Base-by-base conservation (phyloP, 2,797 vertebrate species). In the Clarias laeviceps region DNA sequence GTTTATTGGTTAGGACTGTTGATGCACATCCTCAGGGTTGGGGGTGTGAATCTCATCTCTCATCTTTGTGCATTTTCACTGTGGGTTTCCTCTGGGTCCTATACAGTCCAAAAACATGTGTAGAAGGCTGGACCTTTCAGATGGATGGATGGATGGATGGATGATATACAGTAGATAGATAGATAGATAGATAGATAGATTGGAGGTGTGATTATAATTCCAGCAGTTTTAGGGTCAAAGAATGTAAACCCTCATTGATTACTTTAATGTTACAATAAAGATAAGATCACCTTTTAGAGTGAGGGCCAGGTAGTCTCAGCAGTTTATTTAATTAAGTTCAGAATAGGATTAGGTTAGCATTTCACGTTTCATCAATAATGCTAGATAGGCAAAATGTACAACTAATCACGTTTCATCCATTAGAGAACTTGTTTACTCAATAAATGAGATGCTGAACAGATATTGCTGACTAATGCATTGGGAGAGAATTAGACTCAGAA, bases 141-240 rank as follows among this genome's bases (percentile, higher is more conserved):
- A 45, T 45, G 45, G 40, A 40, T 40, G 40, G 45, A 45, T 45
- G 40, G n/a, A n/a, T n/a, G n/a, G n/a, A n/a, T n/a, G n/a, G n/a
- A n/a, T n/a, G n/a, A n/a, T n/a, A n/a, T n/a, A n/a, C n/a, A n/a
- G n/a, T 40, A 7, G 37, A 40, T 40, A 40, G 40, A 40, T 40
- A 8, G 7, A 40, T 40, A 40, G 40, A 40, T 11, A 11, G 45
- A 45, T 45, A 45, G 45, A 11, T 45, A 45, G 9, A 45, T 9
- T 45, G 45, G 91, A 57, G 1, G 94, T 94, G 87, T 95, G 94
- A 22, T 95, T 95, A 73, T 94, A 96, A 85, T 93, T 92, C 89
- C 91, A 8, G 12, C 50, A 88, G 18, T 27, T 84, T 80, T 65
- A 56, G 34, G 80, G 54, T 18, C 56, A 65, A 29, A 70, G 32